Evolutionary conservation across 2,797 vertebrate genomes (phyloP).

Genomic region (Sebastes melanostomus): DNA sequence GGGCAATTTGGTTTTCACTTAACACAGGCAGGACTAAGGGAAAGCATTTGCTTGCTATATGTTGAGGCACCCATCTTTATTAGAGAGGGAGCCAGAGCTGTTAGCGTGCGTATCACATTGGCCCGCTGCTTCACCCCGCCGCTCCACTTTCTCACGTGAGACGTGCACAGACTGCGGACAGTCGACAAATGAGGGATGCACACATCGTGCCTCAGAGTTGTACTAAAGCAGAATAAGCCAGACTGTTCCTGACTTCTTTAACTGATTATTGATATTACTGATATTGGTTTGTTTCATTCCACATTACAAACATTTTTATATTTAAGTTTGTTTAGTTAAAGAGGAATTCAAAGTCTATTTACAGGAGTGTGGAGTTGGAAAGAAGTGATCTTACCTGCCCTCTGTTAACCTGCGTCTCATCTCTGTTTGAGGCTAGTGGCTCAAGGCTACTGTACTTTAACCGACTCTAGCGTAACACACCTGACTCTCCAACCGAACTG

Average conservation of each 20-base stretch:
- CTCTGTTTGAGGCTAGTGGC: neutral
- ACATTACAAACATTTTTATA: neutral
- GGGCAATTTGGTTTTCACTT: constrained; percentile 9
- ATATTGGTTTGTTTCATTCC: neutral
- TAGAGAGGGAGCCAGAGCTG: constrained; percentile 10
- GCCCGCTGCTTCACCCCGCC: constrained; percentile 28
- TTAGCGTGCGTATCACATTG: constrained; percentile 42
- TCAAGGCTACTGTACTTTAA: neutral
- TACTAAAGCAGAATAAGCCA: neutral
- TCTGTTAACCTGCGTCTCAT: neutral
- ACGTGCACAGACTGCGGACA: constrained; percentile 42
- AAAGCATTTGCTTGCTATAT: constrained; percentile 24
- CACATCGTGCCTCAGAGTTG: neutral
- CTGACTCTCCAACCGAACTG: neutral
- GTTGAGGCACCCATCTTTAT: constrained; percentile 30
- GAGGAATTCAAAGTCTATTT: neutral
- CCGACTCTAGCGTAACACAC: neutral
- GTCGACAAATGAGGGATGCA: constrained; percentile 7
- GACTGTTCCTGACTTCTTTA: neutral
- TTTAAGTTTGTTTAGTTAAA: neutral
- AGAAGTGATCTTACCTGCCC: neutral
- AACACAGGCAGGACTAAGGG: constrained; percentile 5
- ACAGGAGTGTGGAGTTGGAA: neutral
- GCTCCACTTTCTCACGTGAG: constrained; percentile 17
- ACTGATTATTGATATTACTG: neutral